Evolutionary conservation across 2,797 vertebrate species (phyloP).

Genomic region (Crypturellus tataupa): DNA sequence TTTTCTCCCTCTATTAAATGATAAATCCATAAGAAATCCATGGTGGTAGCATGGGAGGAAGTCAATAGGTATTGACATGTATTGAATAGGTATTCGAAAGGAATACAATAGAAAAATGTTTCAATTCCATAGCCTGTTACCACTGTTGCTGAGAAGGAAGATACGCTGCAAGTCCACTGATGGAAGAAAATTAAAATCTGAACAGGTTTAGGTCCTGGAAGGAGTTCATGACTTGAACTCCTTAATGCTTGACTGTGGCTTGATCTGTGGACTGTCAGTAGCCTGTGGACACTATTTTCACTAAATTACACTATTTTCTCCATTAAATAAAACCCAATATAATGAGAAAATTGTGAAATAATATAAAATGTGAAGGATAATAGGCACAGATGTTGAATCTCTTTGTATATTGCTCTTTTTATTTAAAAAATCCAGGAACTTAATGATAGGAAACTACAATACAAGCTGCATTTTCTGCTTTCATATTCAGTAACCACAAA

Average conservation of each 20-base stretch:
- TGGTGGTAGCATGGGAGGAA: neutral
- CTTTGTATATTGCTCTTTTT: fast-evolving
- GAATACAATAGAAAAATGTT: neutral
- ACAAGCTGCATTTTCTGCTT: neutral
- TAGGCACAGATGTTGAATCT: neutral
- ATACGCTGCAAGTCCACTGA: neutral
- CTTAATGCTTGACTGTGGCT: neutral
- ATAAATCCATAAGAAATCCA: neutral
- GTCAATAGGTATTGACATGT: neutral
- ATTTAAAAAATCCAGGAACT: neutral
- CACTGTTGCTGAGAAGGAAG: neutral
- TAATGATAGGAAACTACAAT: neutral
- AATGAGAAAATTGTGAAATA: neutral
- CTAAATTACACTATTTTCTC: neutral
- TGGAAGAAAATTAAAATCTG: neutral
- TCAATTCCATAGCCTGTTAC: fast-evolving
- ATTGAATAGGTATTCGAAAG: too few species aligned
- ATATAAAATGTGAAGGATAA: neutral
- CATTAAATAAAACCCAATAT: neutral
- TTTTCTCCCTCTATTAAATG: neutral
- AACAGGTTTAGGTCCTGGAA: neutral
- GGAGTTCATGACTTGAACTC: neutral
- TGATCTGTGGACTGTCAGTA: neutral
- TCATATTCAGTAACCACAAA: neutral
- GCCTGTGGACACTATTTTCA: neutral